Evolutionary conservation across 2,888 invertebrate genomes (phyloP).

Genomic region (Nomada flava): DNA sequence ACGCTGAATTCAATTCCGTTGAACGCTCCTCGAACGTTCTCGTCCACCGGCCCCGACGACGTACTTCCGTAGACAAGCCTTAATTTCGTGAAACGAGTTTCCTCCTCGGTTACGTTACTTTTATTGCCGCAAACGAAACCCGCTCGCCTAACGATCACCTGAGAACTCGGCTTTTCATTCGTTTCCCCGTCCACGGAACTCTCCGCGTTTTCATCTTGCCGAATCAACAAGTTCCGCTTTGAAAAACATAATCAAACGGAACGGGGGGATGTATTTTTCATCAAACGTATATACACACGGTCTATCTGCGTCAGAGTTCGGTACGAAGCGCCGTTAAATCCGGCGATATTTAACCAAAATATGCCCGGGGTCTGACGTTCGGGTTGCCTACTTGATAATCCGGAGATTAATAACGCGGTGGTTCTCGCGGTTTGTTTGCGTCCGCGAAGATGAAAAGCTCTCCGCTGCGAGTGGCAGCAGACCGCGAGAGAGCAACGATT

Average conservation of each 20-base stretch:
- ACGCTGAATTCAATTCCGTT: conserved; percentile 23
- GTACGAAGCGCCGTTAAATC: neutral
- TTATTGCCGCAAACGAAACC: neutral
- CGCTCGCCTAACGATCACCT: neutral
- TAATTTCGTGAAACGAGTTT: conserved; percentile 24
- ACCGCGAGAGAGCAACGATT: conserved; percentile 27
- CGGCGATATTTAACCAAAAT: conserved; percentile 12
- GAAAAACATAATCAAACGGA: conserved; percentile 18
- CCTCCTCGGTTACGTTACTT: conserved; percentile 18
- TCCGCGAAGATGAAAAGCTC: conserved; percentile 33
- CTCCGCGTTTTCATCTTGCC: neutral
- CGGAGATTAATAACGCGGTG: conserved; percentile 60
- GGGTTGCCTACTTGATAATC: conserved; percentile 53
- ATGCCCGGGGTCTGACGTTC: neutral
- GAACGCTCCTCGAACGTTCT: conserved; percentile 5
- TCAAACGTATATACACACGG: neutral
- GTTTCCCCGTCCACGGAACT: neutral
- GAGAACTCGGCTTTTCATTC: neutral
- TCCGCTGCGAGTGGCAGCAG: conserved; percentile 38
- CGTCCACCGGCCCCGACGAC: conserved; percentile 11
- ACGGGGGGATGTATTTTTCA: neutral
- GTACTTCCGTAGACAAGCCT: conserved; percentile 11
- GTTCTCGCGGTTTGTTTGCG: conserved; percentile 62
- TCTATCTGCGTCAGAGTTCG: neutral
- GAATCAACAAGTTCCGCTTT: conserved; percentile 32